phyloP scores from a whole-genome alignment of 2,797 vertebrate species.

The Remorina albescens region DNA sequence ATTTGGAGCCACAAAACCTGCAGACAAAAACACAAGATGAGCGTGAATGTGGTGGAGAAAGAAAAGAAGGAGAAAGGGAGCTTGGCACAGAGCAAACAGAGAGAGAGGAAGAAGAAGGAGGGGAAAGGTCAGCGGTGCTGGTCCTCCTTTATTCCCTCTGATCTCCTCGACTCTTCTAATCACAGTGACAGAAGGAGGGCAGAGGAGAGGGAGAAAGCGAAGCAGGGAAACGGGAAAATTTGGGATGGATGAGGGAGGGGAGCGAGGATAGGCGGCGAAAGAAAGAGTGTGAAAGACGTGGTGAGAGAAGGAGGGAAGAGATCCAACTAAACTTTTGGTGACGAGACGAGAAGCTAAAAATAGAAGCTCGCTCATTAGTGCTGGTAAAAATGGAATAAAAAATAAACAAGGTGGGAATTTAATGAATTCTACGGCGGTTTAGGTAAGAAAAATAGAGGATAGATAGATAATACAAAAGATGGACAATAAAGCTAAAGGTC shows the following conservation, averaged over 20 bases:
- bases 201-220: slow-evolving; percentile 55
- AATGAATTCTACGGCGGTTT: background rate
- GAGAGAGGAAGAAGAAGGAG: slow-evolving; percentile 42
- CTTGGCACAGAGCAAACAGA: slow-evolving; percentile 32
- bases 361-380: slow-evolving; percentile 4
- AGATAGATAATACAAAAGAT: background rate
- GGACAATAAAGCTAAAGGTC: background rate
- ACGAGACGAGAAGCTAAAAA: slow-evolving; percentile 39
- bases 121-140: slow-evolving; percentile 65
- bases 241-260: slow-evolving; percentile 22
- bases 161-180: slow-evolving; percentile 73
- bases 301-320: background rate
- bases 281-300: background rate
- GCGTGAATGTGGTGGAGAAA: background rate
- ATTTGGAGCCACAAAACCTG: slow-evolving; percentile 4
- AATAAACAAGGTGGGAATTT: background rate
- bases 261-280: background rate
- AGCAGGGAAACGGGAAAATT: slow-evolving; percentile 42
- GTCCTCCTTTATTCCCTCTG: slow-evolving; percentile 65
- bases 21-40: background rate
- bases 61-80: slow-evolving; percentile 31
- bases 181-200: slow-evolving; percentile 76
- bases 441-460: background rate
- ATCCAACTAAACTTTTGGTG: slow-evolving; percentile 20
- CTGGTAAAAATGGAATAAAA: background rate